Conservation (phyloP, 35 echinoderm and acorn worm genomes). For the Lytechinus variegatus region DNA sequence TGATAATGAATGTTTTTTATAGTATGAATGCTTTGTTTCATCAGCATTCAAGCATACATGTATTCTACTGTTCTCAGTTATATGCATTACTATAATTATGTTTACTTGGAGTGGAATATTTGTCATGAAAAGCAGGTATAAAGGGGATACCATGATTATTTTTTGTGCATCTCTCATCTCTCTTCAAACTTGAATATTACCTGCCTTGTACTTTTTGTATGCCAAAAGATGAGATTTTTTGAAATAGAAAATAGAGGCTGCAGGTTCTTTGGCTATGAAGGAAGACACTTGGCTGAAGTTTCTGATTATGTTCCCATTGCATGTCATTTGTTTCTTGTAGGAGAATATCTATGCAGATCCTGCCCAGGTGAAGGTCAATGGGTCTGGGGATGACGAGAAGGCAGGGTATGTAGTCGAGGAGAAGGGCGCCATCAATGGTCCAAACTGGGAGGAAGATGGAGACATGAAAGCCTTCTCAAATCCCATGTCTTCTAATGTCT, state of each 20-base stretch:
- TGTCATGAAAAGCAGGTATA: no score
- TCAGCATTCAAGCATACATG: no score
- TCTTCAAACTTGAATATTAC: background rate
- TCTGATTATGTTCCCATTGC: background rate
- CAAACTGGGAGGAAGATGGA: slow-evolving; percentile 23
- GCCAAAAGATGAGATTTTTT: background rate
- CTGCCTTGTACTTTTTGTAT: background rate
- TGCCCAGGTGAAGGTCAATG: background rate
- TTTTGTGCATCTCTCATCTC: background rate
- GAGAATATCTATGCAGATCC: slow-evolving; percentile 65
- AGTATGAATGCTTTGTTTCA: no score
- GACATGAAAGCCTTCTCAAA: slow-evolving; percentile 54
- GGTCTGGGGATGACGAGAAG: background rate
- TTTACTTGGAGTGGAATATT: no score
- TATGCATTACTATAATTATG: no score
- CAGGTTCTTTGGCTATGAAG: no score
- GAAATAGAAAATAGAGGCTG: no score
- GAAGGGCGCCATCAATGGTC: slow-evolving; percentile 38
- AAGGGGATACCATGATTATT: background rate
- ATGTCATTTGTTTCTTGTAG: slow-evolving; percentile 24
- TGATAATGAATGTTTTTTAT: no score
- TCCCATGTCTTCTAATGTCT: slow-evolving; percentile 7
- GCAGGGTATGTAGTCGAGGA: background rate
- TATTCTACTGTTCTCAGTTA: no score
- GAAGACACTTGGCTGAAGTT: background rate